These are phyloP conservation scores for Synanthedon tipuliformis DNA, from an alignment of 2,888 invertebrate genomes.

Conservation along the genomic window DNA sequence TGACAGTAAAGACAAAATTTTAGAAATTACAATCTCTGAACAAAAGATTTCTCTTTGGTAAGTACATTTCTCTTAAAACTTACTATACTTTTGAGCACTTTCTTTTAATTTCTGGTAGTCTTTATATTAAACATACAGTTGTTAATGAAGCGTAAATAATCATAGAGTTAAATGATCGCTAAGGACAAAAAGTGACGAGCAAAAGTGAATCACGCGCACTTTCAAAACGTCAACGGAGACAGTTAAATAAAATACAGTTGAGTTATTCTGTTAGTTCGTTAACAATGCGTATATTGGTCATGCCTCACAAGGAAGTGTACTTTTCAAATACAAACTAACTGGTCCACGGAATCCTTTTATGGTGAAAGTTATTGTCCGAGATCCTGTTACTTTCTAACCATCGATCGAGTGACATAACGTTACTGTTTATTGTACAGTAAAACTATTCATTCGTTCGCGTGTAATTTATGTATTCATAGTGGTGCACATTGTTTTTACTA, in stretches of 20 bases:
- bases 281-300: conserved; percentile 29
- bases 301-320: conserved; percentile 40
- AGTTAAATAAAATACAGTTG: conserved; percentile 11
- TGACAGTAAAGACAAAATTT: too few species aligned
- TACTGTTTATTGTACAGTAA: conserved; percentile 41
- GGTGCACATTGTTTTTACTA: conserved; percentile 53
- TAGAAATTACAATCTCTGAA: too few species aligned
- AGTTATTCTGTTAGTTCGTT: conserved; percentile 1
- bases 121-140: too few species aligned
- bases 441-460: conserved; percentile 56
- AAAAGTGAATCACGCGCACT: too few species aligned
- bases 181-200: too few species aligned
- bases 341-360: conserved; percentile 34
- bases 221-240: neutral
- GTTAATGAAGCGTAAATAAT: too few species aligned
- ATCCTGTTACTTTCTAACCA: conserved; percentile 41
- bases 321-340: conserved; percentile 16
- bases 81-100: too few species aligned
- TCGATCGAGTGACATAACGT: conserved; percentile 39
- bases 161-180: too few species aligned
- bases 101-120: too few species aligned
- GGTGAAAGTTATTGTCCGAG: conserved; percentile 54
- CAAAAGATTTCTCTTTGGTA: too few species aligned
- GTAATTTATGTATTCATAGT: conserved; percentile 52
- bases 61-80: too few species aligned